Base-by-base conservation (phyloP, 2,888 invertebrate species). In the Tetranychus piercei region DNA sequence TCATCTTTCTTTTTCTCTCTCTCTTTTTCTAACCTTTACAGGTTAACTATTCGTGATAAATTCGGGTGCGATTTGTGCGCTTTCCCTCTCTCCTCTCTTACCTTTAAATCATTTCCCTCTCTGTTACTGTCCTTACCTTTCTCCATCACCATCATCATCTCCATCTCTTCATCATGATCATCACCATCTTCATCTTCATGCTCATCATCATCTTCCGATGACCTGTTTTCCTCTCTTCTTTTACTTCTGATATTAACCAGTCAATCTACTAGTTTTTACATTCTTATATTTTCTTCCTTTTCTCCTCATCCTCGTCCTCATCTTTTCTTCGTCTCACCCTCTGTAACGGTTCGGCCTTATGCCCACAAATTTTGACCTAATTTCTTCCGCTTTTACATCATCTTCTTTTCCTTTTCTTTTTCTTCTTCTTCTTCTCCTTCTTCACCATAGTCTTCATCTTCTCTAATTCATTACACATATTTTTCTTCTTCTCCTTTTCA, bases 341-440 rank as follows among this genome's bases (percentile, higher is more conserved):
- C 55, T 55, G 55, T 55, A 55, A 55, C 55, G 55, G 55, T 55
- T 55, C 55, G 55, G 55, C 55, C 55, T 55, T 55, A 55, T 55
- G 55, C 55, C 55, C 55, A 55, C 55, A 55, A 55, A 55, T 55
- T 55, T 55, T 55, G 55, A 55, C 55, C 55, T 55, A 55, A 55
- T 55, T 55, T 55, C 55, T 55, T 55, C 55, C 55, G 55, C 55
- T 55, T 55, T 55, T 55, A 55, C 55, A 55, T 15, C 55, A 55
- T 55, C 55, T 15, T 55, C 55, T 55, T 15, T 55, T 55, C 55
- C 55, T 55, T 55, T 15, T 55, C 55, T 55, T 55, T 55, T 15
- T 55, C 7, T 55, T 55, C 15, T 55, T 55, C 11, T 9, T 15
- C 15, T 55, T 7, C 55, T 55, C 9, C 15, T 55, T 15, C 15